These are phyloP conservation scores for Diglossa cyanea DNA, from an alignment of 2,797 vertebrate species.

Conservation along the genomic window DNA sequence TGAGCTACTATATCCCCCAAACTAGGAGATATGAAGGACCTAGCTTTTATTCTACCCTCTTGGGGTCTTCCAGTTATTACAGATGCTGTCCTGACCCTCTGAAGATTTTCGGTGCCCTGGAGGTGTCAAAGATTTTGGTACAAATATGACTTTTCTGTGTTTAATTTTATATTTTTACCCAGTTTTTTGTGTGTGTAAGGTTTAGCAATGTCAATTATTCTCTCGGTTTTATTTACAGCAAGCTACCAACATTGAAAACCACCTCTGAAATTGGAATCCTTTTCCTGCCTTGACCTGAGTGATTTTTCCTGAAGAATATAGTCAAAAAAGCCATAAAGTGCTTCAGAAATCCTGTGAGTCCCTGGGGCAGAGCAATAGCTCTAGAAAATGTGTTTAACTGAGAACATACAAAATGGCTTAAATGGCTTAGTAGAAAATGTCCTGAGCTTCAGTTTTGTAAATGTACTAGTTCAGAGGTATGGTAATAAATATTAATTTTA, in stretches of 20 bases:
- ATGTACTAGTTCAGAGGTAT: slow-evolving; percentile 69
- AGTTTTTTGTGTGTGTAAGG: not conserved
- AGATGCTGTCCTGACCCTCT: accelerated
- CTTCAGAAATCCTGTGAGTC: not conserved
- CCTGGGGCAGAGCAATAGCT: slow-evolving; percentile 19
- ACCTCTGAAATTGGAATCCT: not conserved
- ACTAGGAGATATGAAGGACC: accelerated
- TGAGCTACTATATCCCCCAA: not conserved
- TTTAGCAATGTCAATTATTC: not conserved
- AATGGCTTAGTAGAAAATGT: slow-evolving; percentile 14
- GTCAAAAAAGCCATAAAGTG: not conserved
- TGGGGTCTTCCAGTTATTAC: not conserved
- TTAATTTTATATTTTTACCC: not conserved
- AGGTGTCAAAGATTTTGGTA: not conserved
- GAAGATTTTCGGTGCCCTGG: not conserved
- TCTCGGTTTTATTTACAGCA: not conserved
- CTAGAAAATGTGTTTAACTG: slow-evolving; percentile 49
- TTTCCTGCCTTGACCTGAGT: not conserved
- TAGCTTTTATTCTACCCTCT: not conserved
- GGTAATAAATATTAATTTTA: slow-evolving; percentile 77
- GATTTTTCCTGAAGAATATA: not conserved
- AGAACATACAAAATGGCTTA: slow-evolving; percentile 12
- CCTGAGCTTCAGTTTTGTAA: slow-evolving; percentile 54
- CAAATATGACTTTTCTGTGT: not conserved
- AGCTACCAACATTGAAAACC: not conserved